phyloP scores from a whole-genome alignment of 2,888 invertebrate genomes.

The Sylvicola cinctus region DNA sequence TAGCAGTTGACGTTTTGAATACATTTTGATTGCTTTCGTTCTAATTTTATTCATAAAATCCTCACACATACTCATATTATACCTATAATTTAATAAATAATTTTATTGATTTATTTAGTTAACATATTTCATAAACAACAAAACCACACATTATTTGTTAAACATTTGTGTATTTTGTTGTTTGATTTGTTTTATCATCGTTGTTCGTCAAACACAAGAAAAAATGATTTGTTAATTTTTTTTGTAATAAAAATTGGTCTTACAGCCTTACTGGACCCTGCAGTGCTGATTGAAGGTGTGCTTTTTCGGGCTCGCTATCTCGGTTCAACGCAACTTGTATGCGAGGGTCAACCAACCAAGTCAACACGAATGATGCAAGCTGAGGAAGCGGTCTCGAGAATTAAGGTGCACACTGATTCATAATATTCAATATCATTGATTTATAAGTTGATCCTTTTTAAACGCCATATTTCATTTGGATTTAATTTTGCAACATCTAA shows the following conservation, averaged over 20 bases:
- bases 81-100: no score
- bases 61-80: no score
- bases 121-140: not conserved
- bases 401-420: conserved; percentile 55
- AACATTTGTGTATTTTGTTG: not conserved
- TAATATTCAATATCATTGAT: not conserved
- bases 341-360: conserved; percentile 97
- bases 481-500: no score
- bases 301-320: conserved; percentile 93
- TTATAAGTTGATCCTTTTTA: no score
- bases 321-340: conserved; percentile 94
- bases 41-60: no score
- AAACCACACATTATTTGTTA: not conserved
- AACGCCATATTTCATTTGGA: no score
- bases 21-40: no score
- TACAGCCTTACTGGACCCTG: conserved; percentile 33
- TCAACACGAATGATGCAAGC: conserved; percentile 99
- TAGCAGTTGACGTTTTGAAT: no score
- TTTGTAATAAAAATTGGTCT: no score
- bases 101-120: no score
- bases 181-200: not conserved
- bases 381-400: conserved; percentile 96
- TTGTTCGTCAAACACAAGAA: not conserved
- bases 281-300: conserved; percentile 99
- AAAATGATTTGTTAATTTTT: no score